Evolutionary conservation across 2,888 invertebrate species (phyloP).

Genomic region (Morpho deidamia): DNA sequence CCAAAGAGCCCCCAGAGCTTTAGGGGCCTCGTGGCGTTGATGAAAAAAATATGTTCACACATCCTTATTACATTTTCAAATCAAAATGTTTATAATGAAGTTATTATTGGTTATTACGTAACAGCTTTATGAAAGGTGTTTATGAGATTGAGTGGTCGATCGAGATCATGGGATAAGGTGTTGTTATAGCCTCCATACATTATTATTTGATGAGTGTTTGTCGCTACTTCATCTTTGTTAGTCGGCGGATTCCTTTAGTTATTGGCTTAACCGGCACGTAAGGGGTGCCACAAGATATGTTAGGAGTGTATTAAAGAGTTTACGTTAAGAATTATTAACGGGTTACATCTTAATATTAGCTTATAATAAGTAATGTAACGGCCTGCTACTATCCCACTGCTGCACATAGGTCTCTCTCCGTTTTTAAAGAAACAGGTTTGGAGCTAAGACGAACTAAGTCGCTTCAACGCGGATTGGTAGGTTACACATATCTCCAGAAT

Average conservation of each 20-base stretch:
- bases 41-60: background rate
- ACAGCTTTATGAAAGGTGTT: constrained; percentile 11
- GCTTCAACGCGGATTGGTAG: too few relatives aligned
- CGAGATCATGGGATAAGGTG: constrained; percentile 18
- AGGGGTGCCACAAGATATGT: constrained; percentile 9
- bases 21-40: background rate
- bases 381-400: too few relatives aligned
- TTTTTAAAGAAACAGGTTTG: too few relatives aligned
- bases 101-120: constrained; percentile 13
- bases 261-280: constrained; percentile 30
- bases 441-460: too few relatives aligned
- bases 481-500: too few relatives aligned
- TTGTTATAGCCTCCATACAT: constrained; percentile 21
- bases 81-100: constrained; percentile 8
- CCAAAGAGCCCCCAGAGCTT: too few relatives aligned
- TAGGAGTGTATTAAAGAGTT: too few relatives aligned
- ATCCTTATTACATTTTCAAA: constrained; percentile 3
- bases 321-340: too few relatives aligned
- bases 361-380: too few relatives aligned
- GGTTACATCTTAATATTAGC: too few relatives aligned
- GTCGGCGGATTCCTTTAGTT: constrained; percentile 46
- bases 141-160: constrained; percentile 18
- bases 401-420: too few relatives aligned
- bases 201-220: constrained; percentile 35
- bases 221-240: constrained; percentile 35